Conservation (phyloP, 2,888 invertebrate genomes). For the Scelioninae gen. 2 region DNA sequence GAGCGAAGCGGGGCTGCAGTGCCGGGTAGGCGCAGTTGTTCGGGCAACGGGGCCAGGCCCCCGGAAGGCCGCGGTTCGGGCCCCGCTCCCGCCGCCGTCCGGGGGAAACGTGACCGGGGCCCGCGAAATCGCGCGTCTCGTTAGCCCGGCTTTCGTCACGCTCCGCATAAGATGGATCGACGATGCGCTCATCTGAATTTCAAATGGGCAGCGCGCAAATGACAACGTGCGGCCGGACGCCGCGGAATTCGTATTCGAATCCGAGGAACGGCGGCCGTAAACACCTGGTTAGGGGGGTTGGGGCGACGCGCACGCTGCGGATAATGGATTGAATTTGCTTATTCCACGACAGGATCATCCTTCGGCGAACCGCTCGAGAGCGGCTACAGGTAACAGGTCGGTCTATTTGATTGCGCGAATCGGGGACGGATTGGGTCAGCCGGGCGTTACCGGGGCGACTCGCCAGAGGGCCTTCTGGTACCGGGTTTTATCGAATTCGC, state of each 20-base stretch:
- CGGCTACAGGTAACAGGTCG: conserved; percentile 16
- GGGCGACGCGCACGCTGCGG: conserved; percentile 4
- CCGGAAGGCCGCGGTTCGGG: conserved; percentile 40
- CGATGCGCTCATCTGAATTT: conserved; percentile 49
- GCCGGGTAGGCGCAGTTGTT: no score
- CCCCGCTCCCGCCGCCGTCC: conserved; percentile 16
- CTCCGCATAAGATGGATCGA: conserved; percentile 46
- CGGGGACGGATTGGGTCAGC: conserved; percentile 16
- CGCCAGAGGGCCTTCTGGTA: no score
- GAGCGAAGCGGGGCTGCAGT: no score
- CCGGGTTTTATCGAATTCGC: no score
- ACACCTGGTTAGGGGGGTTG: conserved; percentile 34
- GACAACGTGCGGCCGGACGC: conserved; percentile 6
- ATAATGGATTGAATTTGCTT: conserved; percentile 39
- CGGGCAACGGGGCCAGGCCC: no score
- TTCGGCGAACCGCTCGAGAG: conserved; percentile 13
- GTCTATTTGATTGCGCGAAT: not conserved
- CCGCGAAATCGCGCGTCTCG: conserved; percentile 54
- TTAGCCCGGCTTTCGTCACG: conserved; percentile 56
- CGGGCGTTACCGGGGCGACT: no score
- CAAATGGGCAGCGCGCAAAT: conserved; percentile 49
- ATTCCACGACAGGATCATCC: conserved; percentile 27
- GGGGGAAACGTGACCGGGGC: no score
- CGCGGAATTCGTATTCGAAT: conserved; percentile 25
- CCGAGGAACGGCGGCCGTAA: conserved; percentile 1